Evolutionary conservation across 1,140 invertebrate genomes (phyloP).

Genomic region (Pemphigus obesinymphae): DNA sequence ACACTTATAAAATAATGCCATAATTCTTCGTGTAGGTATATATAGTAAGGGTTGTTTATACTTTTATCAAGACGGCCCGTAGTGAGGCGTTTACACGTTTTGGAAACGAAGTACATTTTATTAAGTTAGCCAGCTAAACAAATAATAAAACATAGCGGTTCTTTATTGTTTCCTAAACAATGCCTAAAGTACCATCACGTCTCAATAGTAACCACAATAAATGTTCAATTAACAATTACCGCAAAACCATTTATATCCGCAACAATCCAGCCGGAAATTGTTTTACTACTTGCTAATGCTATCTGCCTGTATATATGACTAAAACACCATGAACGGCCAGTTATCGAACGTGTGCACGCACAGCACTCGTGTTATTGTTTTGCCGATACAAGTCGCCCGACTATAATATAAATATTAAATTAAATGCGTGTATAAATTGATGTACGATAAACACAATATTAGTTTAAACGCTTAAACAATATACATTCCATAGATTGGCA

Average conservation of each 20-base stretch:
- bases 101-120: neutral
- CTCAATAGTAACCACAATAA: neutral
- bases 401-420: no score
- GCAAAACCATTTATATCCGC: neutral
- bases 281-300: neutral
- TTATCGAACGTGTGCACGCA: neutral
- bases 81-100: neutral
- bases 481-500: no score
- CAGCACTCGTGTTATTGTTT: neutral
- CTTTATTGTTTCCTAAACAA: slow-evolving; percentile 8
- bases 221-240: neutral
- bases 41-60: neutral
- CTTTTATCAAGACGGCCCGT: neutral
- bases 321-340: neutral
- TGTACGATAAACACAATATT: no score
- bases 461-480: no score
- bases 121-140: neutral
- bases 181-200: neutral
- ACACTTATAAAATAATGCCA: neutral
- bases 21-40: neutral
- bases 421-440: no score
- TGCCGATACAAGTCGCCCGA: slow-evolving; percentile 5
- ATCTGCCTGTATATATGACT: no score
- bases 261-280: neutral
- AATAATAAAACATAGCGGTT: slow-evolving; percentile 15